Conservation (phyloP, 2,888 invertebrate species). For the Platycheirus rosarum region DNA sequence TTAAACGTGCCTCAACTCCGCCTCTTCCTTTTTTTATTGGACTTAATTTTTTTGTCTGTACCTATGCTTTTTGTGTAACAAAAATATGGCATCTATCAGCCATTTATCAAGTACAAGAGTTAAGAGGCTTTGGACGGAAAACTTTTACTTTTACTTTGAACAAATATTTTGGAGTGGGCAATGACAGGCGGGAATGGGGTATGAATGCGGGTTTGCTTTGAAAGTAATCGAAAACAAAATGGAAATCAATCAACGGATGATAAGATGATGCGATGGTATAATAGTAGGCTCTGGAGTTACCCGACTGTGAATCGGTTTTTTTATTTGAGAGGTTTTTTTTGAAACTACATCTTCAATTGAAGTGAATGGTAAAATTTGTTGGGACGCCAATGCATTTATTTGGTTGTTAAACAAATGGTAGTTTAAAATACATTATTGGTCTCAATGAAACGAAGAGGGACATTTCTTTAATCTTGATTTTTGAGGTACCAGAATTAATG, state of each 20-base stretch:
- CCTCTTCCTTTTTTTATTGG: conserved; percentile 62
- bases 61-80: conserved; percentile 53
- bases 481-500: too few species aligned
- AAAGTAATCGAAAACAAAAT: conserved; percentile 67
- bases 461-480: not conserved
- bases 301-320: conserved; percentile 64
- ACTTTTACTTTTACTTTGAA: conserved; percentile 69
- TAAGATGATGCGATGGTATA: conserved; percentile 64
- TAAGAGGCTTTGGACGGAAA: conserved; percentile 23
- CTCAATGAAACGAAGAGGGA: too few species aligned
- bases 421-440: not conserved
- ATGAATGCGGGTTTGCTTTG: conserved; percentile 12
- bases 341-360: conserved; percentile 42
- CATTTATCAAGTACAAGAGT: conserved; percentile 51
- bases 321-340: conserved; percentile 24
- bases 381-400: conserved; percentile 48
- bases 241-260: conserved; percentile 68
- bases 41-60: not conserved
- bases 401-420: not conserved
- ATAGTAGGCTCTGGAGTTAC: conserved; percentile 56
- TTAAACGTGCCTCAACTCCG: conserved; percentile 64
- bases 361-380: conserved; percentile 56
- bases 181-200: conserved; percentile 4
- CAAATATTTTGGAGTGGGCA: conserved; percentile 18
- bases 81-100: conserved; percentile 67